Conservation (phyloP, 1,140 invertebrate genomes). For the Heliconius congener region DNA sequence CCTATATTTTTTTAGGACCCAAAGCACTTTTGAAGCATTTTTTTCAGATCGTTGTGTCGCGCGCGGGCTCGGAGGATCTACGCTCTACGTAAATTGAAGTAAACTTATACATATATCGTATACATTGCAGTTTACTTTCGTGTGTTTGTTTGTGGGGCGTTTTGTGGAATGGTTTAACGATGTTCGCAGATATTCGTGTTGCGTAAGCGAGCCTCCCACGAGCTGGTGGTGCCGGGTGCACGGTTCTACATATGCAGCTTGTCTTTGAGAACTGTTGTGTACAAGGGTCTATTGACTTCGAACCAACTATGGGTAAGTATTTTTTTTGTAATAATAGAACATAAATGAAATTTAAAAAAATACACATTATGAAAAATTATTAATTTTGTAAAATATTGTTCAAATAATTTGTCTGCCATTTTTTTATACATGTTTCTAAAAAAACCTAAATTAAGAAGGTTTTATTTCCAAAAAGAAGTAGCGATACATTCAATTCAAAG, state of each 20-base stretch:
- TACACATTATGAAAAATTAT: too few relatives aligned
- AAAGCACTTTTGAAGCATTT: slow-evolving; percentile 68
- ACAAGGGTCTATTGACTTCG: slow-evolving; percentile 98
- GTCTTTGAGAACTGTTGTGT: slow-evolving; percentile 94
- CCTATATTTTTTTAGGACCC: slow-evolving; percentile 42
- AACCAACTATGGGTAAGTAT: slow-evolving; percentile 93
- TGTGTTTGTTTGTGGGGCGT: slow-evolving; percentile 24
- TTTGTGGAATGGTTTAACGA: slow-evolving; percentile 44
- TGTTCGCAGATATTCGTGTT: slow-evolving; percentile 91
- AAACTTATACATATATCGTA: slow-evolving; percentile 43
- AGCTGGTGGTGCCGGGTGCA: slow-evolving; percentile 89
- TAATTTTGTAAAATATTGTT: neutral
- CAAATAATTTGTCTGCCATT: neutral
- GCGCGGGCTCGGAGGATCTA: slow-evolving; percentile 50
- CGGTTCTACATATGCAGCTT: slow-evolving; percentile 98
- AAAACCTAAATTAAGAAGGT: too few relatives aligned
- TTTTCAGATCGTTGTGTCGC: slow-evolving; percentile 72
- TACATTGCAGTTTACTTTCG: slow-evolving; percentile 43
- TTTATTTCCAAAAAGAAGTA: too few relatives aligned
- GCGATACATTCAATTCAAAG: too few relatives aligned
- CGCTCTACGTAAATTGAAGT: slow-evolving; percentile 57
- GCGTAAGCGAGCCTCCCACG: slow-evolving; percentile 95
- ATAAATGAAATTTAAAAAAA: too few relatives aligned
- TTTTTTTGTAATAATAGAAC: too few relatives aligned
- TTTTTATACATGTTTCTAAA: too few relatives aligned